Percentiles rank a stretch among this genome's conserved stretches.
Evolutionary conservation across 2,797 vertebrate species (phyloP).

Genomic region (Ficedula albicollis): DNA sequence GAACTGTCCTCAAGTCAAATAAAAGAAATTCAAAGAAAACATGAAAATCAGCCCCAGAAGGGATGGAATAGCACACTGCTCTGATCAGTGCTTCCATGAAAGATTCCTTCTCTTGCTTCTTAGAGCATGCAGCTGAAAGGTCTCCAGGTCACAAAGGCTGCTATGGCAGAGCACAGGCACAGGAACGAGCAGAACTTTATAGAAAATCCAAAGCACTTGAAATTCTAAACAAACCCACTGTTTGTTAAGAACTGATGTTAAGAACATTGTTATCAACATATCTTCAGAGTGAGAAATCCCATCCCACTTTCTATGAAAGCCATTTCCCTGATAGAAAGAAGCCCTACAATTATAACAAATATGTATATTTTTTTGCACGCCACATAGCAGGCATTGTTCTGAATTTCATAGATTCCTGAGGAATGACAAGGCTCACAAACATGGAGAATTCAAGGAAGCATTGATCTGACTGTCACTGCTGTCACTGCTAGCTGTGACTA

Average conservation of each 20-base stretch:
- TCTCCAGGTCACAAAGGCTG: background rate
- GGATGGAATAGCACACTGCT: background rate
- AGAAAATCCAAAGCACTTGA: background rate
- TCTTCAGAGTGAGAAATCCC: constrained; percentile 61
- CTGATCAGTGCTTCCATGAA: background rate
- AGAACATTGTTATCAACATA: constrained; percentile 42
- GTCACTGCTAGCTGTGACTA: background rate
- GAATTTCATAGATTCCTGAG: background rate
- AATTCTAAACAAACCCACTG: background rate
- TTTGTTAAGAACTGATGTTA: background rate
- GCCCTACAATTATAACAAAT: constrained; percentile 37
- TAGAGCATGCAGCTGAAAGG: background rate
- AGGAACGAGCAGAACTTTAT: background rate
- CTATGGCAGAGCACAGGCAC: background rate
- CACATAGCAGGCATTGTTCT: background rate
- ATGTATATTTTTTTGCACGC: background rate
- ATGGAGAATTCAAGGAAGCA: background rate
- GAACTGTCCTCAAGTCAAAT: background rate
- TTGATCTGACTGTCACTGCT: background rate
- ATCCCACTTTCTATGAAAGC: constrained; percentile 56
- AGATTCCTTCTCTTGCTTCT: constrained; percentile 4
- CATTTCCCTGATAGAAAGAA: constrained; percentile 54
- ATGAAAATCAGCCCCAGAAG: background rate
- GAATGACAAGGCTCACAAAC: background rate
- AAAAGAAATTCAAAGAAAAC: background rate